Conservation (phyloP, 1,140 invertebrate genomes). For the Dendroctonus valens region DNA sequence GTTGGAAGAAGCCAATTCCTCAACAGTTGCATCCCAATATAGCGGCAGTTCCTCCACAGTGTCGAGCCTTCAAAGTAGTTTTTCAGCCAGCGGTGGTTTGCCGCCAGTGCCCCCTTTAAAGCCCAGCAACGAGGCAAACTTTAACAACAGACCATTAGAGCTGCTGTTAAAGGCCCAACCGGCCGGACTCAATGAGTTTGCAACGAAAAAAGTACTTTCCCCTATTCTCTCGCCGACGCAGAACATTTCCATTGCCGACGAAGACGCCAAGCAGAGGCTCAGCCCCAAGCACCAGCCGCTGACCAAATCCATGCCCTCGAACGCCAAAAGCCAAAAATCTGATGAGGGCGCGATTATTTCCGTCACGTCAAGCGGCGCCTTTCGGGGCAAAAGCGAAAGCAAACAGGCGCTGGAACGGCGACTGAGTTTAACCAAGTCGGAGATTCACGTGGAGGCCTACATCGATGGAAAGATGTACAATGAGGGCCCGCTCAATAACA, state of each 20-base stretch:
- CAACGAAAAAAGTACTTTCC: slow-evolving; percentile 38
- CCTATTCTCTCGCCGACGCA: slow-evolving; percentile 49
- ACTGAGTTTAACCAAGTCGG: slow-evolving; percentile 59
- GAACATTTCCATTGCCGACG: slow-evolving; percentile 43
- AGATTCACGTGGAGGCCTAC: slow-evolving; percentile 48
- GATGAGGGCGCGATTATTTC: slow-evolving; percentile 51
- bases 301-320: slow-evolving; percentile 45
- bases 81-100: not conserved
- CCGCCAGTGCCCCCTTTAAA: slow-evolving; percentile 12
- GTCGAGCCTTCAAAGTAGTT: slow-evolving; percentile 4
- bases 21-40: not conserved
- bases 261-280: slow-evolving; percentile 3
- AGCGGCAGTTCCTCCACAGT: slow-evolving; percentile 4
- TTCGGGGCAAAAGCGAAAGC: slow-evolving; percentile 45
- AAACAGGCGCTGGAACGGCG: slow-evolving; percentile 43
- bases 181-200: not conserved
- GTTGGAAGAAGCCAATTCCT: slow-evolving; percentile 1
- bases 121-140: not conserved
- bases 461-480: slow-evolving; percentile 39
- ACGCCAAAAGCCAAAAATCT: slow-evolving; percentile 39
- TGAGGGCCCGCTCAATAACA: slow-evolving; percentile 25
- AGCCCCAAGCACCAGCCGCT: slow-evolving; percentile 32
- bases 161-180: slow-evolving; percentile 1
- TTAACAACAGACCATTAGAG: not conserved
- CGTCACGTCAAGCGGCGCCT: slow-evolving; percentile 48